Evolutionary conservation across 2,113 vertebrate species (phyloP).

Genomic region (Oryzias melastigma): DNA sequence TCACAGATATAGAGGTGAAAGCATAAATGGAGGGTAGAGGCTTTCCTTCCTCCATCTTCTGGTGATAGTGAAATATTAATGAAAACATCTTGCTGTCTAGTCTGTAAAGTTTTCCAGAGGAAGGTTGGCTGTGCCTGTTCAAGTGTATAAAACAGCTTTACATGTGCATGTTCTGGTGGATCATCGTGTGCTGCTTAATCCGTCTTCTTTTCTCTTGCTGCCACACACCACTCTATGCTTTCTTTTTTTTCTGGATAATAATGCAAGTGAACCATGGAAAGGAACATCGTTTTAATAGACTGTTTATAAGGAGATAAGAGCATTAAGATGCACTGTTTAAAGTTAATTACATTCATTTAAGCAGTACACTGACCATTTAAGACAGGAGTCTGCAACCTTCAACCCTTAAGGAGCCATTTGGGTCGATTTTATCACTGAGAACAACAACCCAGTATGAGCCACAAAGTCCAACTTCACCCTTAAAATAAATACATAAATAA

Average conservation of each 20-base stretch:
- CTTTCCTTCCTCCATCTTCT: not conserved
- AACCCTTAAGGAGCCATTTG: no score
- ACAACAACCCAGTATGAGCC: no score
- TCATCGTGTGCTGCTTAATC: not conserved
- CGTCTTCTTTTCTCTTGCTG: not conserved
- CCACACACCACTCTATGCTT: not conserved
- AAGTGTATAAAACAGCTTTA: conserved; percentile 27
- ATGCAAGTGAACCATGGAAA: no score
- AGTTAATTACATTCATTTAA: no score
- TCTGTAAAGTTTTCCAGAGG: conserved; percentile 32
- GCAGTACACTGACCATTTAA: no score
- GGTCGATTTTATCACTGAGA: no score
- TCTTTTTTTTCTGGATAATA: not conserved
- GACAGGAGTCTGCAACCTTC: no score
- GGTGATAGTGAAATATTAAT: conserved; percentile 23
- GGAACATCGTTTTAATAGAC: no score
- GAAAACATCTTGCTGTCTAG: conserved; percentile 6
- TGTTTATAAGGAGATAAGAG: no score
- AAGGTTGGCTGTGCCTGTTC: conserved; percentile 4
- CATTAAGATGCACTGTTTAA: no score
- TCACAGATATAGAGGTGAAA: conserved; percentile 2
- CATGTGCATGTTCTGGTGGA: conserved; percentile 17
- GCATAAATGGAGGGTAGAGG: not conserved
- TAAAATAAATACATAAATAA: no score
- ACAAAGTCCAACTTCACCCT: no score